Conservation (phyloP, 2,113 vertebrate species). For the Cromileptes altivelis region DNA sequence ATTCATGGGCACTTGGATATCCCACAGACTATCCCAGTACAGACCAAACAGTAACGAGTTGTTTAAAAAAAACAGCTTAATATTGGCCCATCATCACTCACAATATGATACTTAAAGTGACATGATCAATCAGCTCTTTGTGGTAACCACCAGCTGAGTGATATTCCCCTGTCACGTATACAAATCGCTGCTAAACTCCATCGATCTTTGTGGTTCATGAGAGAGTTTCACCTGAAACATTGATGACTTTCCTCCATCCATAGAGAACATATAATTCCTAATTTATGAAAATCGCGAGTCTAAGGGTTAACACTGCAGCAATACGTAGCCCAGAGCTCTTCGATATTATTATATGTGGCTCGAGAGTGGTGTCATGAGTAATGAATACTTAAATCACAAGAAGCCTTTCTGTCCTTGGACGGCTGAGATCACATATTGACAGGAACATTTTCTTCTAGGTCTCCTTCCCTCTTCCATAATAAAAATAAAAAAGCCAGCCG, state of each 20-base stretch:
- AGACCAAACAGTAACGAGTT: too few species aligned
- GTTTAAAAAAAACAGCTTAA: too few species aligned
- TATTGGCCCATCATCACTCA: too few species aligned
- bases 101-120: neutral
- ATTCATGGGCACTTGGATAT: too few species aligned
- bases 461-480: neutral
- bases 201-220: neutral
- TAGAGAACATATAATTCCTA: neutral
- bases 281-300: neutral
- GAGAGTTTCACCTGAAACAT: neutral
- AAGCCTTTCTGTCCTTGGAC: slow-evolving; percentile 8
- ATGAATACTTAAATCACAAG: slow-evolving; percentile 37
- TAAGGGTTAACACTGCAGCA: neutral
- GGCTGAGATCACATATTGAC: slow-evolving; percentile 42
- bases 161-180: neutral
- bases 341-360: slow-evolving; percentile 2
- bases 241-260: neutral
- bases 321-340: slow-evolving; percentile 5
- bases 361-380: slow-evolving; percentile 15
- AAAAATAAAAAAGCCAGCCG: slow-evolving; percentile 31
- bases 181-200: neutral
- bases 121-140: neutral
- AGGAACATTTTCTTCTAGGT: slow-evolving; percentile 12
- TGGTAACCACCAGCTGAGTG: neutral
- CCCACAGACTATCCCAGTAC: too few species aligned